phyloP scores from a whole-genome alignment of 2,113 vertebrate genomes.

The Bos indicus region DNA sequence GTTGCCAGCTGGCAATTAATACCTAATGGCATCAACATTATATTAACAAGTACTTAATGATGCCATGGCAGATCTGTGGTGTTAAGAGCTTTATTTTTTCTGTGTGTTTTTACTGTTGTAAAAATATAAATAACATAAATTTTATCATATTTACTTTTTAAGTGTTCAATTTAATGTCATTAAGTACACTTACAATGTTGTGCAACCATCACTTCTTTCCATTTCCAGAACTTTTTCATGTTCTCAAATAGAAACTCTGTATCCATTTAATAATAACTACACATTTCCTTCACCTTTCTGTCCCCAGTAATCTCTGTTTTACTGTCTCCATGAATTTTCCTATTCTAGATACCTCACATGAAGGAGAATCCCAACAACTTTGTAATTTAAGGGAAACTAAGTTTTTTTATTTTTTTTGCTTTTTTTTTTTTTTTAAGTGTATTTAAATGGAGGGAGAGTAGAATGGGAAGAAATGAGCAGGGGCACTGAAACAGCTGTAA shows the following conservation, averaged over 20 bases:
- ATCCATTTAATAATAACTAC: background rate
- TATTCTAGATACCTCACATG: background rate
- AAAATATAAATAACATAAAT: background rate
- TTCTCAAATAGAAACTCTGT: background rate
- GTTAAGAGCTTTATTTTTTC: background rate
- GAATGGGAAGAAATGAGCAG: background rate
- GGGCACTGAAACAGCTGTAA: background rate
- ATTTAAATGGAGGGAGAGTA: background rate
- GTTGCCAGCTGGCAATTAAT: slow-evolving; percentile 5
- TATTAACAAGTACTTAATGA: background rate
- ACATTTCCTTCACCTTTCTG: background rate
- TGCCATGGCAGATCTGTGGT: background rate
- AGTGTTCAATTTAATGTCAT: background rate
- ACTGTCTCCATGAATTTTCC: background rate
- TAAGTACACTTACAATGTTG: background rate
- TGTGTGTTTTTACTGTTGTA: background rate
- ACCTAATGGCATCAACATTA: background rate
- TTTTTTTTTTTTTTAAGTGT: background rate
- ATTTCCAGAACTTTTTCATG: background rate
- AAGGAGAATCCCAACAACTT: background rate
- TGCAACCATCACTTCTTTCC: background rate
- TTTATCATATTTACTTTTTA: background rate
- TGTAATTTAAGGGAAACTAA: background rate
- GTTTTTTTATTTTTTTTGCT: background rate
- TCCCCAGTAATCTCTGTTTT: background rate